Evolutionary conservation across 1,140 invertebrate species (phyloP).

Genomic region (Rhopalosiphum maidis): DNA sequence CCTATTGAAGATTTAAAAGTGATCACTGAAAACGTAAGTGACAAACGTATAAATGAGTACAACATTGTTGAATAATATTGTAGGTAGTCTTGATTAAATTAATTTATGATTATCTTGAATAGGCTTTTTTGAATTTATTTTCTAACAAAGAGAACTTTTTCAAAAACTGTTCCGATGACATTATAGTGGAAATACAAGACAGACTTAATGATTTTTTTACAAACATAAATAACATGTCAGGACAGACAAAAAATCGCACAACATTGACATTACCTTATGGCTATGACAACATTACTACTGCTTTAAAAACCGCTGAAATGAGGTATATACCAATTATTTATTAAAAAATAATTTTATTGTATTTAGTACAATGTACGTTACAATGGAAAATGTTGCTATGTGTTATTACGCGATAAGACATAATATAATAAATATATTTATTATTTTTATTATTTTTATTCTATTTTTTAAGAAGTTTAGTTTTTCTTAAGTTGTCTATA

Average conservation of each 20-base stretch:
- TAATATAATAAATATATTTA: neutral
- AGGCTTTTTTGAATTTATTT: neutral
- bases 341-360: neutral
- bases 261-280: constrained; percentile 34
- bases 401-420: too few species aligned
- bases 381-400: neutral
- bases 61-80: too few species aligned
- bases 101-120: neutral
- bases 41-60: neutral
- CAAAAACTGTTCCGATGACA: constrained; percentile 4
- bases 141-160: constrained; percentile 8
- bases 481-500: too few species aligned
- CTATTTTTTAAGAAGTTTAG: too few species aligned
- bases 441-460: neutral
- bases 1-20: constrained; percentile 79
- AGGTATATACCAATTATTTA: constrained; percentile 16
- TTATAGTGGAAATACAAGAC: constrained; percentile 39
- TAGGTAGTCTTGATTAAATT: neutral
- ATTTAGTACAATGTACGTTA: neutral
- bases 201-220: neutral
- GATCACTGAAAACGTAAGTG: constrained; percentile 77
- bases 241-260: neutral
- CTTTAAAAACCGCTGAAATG: constrained; percentile 34
- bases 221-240: neutral
- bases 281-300: neutral